Conservation (phyloP, 2,113 vertebrate species). For the Orientallactaga bullata region DNA sequence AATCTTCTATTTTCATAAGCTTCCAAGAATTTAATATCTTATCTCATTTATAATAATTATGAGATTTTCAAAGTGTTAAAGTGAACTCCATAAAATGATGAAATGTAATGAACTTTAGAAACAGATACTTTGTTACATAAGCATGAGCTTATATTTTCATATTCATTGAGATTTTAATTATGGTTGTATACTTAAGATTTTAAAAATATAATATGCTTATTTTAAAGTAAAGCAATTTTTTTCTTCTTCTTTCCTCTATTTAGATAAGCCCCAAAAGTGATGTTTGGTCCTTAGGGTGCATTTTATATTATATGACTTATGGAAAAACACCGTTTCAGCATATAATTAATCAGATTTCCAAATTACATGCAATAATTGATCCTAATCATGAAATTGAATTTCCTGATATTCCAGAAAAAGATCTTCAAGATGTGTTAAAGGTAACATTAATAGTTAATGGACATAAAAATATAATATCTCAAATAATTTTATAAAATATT, state of each 20-base stretch:
- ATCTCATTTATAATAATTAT: constrained; percentile 31
- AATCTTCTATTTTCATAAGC: constrained; percentile 32
- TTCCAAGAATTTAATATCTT: constrained; percentile 47
- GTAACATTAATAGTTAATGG: constrained; percentile 83
- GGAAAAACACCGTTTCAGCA: constrained; percentile 97
- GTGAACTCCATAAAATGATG: background rate
- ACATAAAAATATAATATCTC: background rate
- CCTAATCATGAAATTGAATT: constrained; percentile 93
- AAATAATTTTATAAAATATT: background rate
- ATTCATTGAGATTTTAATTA: constrained; percentile 25
- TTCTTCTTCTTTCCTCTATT: background rate
- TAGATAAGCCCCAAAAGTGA: constrained; percentile 98
- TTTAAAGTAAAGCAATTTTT: constrained; percentile 49
- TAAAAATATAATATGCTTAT: constrained; percentile 11
- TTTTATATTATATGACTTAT: constrained; percentile 98
- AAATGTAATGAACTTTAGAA: constrained; percentile 45
- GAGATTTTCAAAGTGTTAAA: constrained; percentile 58
- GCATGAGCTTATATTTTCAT: background rate
- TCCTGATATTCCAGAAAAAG: constrained; percentile 94
- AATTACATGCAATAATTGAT: constrained; percentile 96
- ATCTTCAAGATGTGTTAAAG: constrained; percentile 96
- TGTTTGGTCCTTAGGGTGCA: constrained; percentile 98
- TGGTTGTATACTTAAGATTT: constrained; percentile 28
- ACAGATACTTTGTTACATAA: constrained; percentile 24
- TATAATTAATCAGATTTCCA: constrained; percentile 95